Conservation (phyloP, 2,113 vertebrate species). For the Pelvicachromis taeniatus region DNA sequence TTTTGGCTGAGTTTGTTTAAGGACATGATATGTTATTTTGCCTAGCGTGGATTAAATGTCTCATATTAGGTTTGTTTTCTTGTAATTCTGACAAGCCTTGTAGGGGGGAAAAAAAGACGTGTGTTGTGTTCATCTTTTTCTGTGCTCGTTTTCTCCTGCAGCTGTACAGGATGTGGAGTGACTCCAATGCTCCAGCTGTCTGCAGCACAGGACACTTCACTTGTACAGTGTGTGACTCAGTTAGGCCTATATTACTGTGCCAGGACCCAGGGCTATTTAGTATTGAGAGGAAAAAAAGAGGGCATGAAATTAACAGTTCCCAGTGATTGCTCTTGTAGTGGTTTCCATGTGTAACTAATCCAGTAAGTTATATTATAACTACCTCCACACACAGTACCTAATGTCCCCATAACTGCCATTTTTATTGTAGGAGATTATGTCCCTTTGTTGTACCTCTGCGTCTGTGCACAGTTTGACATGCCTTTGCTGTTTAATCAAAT, state of each 20-base stretch:
- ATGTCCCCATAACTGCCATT: neutral
- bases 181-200: conserved; percentile 47
- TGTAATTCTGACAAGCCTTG: neutral
- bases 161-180: conserved; percentile 52
- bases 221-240: conserved; percentile 40
- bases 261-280: neutral
- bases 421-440: neutral
- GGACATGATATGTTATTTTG: neutral
- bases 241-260: neutral
- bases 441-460: neutral
- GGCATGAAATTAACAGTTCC: neutral
- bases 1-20: neutral
- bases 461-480: neutral
- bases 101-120: neutral
- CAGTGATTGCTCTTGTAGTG: neutral
- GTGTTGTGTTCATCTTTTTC: neutral
- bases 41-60: neutral
- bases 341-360: neutral
- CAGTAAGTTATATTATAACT: neutral
- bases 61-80: neutral
- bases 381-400: no score
- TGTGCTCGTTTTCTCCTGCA: conserved; percentile 36
- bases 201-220: conserved; percentile 25
- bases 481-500: neutral
- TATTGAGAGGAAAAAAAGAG: neutral